Conservation (phyloP, 2,113 vertebrate species). For the Petrocephalus microphthalmus region DNA sequence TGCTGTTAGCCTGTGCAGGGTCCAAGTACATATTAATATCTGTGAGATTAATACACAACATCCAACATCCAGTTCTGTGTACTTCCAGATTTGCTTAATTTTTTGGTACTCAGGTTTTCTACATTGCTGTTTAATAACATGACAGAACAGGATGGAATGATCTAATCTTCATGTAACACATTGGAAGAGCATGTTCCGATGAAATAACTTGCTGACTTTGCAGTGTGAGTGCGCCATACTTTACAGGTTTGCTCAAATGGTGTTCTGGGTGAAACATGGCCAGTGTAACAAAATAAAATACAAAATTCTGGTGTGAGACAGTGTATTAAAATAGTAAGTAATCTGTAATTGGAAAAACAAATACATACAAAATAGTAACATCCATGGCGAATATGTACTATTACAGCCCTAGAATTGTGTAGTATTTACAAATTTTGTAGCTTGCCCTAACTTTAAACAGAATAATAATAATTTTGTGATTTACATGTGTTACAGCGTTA, state of each 20-base stretch:
- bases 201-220: background rate
- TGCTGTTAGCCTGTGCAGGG: background rate
- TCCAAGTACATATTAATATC: background rate
- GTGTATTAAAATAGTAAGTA: no score
- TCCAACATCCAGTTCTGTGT: background rate
- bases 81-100: background rate
- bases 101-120: background rate
- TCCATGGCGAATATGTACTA: no score
- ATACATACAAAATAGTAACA: no score
- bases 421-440: no score
- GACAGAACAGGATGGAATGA: background rate
- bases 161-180: background rate
- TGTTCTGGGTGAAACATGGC: background rate
- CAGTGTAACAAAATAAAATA: background rate
- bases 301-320: no score
- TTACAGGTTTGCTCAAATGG: background rate
- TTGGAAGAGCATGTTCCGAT: background rate
- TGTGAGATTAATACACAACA: background rate
- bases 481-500: no score
- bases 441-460: no score
- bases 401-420: no score
- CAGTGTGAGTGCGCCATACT: background rate
- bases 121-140: background rate
- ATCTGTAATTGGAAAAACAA: no score
- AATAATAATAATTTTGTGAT: no score